Evolutionary conservation across 1,140 invertebrate species (phyloP), one percentile per base, ranked within the genome.

Genomic region (Drosophila seguyi): DNA sequence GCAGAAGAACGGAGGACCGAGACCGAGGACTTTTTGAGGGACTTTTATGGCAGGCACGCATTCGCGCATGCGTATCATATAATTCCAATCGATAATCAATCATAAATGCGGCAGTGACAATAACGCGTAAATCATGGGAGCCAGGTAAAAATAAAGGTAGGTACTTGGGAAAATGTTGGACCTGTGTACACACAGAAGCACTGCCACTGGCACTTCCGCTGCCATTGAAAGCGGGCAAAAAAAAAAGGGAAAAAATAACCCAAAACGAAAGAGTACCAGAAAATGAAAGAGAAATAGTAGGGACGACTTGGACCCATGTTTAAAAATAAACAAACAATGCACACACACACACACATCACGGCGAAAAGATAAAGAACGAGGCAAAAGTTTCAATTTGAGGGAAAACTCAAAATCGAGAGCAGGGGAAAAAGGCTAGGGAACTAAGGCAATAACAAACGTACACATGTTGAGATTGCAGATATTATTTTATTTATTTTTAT

Each of bases 11-110:
- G 22, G 29, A 59, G 58, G 8, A 38, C 50, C 50, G 18, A 22
- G 39, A 39, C 29, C 25, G 56, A 50, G 41, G 29, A 41, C 56
- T 44, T 25, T 18, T 29, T 11, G 25, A 60, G 48, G 38, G 44
- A 47, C 55, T 56, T 57, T 81, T 84, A 87, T 84, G 71, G 58
- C 52, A 81, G 85, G 77, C 84, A 88, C 84, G 84, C 84, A 88
- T 88, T 90, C 85, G 84, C 85, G 85, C 85, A 88, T 88, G 84
- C 84, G 84, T 88, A 88, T 90, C 85, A 84, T 77, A 90, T 69
- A 88, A 84, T 78, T 90, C 82, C 81, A 86, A 86, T 90, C 81
- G 81, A 91, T 91, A 91, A 91, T 91, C 88, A 91, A 91, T 91
- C 88, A 91, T 91, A 91, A 91, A 88, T 91, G 85, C 78, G 63